Evolutionary conservation across 2,888 invertebrate species (phyloP).

Genomic region (Torymus auratus): DNA sequence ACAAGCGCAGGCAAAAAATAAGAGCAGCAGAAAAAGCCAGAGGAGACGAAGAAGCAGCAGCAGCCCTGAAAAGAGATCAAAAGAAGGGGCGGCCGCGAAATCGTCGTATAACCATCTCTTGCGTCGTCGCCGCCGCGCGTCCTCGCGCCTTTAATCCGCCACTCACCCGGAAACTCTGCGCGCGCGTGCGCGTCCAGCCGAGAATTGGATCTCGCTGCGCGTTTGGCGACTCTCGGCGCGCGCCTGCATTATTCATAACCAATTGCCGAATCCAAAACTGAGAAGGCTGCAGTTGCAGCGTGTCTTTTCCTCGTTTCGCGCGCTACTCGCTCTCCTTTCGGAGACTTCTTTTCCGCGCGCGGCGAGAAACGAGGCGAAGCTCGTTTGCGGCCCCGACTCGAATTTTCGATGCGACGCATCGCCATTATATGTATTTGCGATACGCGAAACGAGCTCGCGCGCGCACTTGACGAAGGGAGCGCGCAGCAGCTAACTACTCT

Average conservation of each 20-base stretch:
- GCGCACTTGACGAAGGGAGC: slow-evolving; percentile 20
- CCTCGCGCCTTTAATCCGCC: slow-evolving; percentile 61
- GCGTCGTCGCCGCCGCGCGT: slow-evolving; percentile 61
- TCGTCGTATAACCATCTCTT: neutral
- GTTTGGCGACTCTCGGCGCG: slow-evolving; percentile 45
- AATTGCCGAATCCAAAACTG: slow-evolving; percentile 73
- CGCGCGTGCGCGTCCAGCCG: slow-evolving; percentile 66
- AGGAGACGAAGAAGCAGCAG: neutral
- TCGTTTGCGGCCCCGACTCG: slow-evolving; percentile 44
- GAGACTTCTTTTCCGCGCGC: slow-evolving; percentile 4
- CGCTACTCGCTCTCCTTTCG: slow-evolving; percentile 27
- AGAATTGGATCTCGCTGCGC: slow-evolving; percentile 62
- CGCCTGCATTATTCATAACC: slow-evolving; percentile 75
- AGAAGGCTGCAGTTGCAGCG: slow-evolving; percentile 38
- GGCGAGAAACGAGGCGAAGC: slow-evolving; percentile 41
- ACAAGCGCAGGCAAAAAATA: slow-evolving; percentile 12
- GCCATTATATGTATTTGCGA: slow-evolving; percentile 47
- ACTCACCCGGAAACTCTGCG: slow-evolving; percentile 66
- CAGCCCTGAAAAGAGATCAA: slow-evolving; percentile 38
- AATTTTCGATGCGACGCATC: slow-evolving; percentile 44
- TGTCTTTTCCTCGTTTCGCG: slow-evolving; percentile 40
- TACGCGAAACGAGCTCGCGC: slow-evolving; percentile 29
- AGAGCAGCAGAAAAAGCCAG: neutral
- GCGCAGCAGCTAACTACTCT: slow-evolving; percentile 48
- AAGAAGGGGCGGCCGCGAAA: slow-evolving; percentile 37